Evolutionary conservation across 2,113 vertebrate genomes (phyloP).

Genomic region (Protobothrops mucrosquamatus): DNA sequence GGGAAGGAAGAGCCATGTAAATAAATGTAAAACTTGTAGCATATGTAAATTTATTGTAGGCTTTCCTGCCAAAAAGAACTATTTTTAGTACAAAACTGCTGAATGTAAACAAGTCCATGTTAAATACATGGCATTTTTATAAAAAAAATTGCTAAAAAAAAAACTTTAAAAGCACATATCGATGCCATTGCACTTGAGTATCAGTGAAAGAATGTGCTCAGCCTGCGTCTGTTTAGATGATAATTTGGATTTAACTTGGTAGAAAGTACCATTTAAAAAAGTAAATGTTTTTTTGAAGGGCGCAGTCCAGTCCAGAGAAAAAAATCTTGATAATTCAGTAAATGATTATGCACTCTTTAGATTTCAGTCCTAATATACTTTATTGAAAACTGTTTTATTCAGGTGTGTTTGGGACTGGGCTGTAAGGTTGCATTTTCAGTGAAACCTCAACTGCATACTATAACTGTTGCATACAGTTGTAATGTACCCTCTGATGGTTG

Average conservation of each 20-base stretch:
- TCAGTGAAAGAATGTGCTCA: constrained; percentile 77
- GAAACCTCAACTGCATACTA: background rate
- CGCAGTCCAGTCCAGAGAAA: background rate
- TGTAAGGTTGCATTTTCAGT: background rate
- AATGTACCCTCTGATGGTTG: constrained; percentile 33
- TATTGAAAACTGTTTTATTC: constrained; percentile 15
- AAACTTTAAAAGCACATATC: constrained; percentile 55
- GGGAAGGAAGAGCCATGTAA: constrained; percentile 88
- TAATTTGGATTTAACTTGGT: constrained; percentile 69
- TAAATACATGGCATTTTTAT: constrained; percentile 71
- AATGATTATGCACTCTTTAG: background rate
- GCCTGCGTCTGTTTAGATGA: constrained; percentile 63
- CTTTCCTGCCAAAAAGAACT: constrained; percentile 82
- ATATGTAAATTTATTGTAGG: constrained; percentile 94
- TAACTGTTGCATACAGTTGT: background rate
- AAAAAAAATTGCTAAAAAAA: constrained; percentile 76
- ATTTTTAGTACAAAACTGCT: constrained; percentile 97
- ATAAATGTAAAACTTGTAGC: constrained; percentile 96
- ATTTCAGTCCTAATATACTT: background rate
- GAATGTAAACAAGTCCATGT: constrained; percentile 84
- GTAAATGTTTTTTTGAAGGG: background rate
- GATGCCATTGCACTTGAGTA: constrained; percentile 76
- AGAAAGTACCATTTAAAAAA: constrained; percentile 63
- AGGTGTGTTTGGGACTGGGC: background rate
- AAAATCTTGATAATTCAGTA: background rate